These are phyloP conservation scores for Alcedo quadribrachys DNA, from an alignment of 2,797 vertebrate species.

Conservation along the genomic window DNA sequence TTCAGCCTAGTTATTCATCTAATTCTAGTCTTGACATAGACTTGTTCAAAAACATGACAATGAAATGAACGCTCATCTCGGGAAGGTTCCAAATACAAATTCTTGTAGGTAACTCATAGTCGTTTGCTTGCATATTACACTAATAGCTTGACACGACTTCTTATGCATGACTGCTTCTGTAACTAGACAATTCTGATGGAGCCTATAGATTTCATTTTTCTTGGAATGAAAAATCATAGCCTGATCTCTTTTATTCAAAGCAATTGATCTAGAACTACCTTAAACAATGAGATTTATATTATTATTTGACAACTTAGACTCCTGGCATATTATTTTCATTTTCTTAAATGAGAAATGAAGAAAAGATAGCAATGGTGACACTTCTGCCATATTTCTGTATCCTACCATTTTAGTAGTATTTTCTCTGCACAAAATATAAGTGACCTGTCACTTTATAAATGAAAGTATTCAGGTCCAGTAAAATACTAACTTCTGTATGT, in stretches of 20 bases:
- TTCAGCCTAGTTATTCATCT: neutral
- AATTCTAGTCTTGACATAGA: neutral
- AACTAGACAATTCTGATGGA: conserved; percentile 26
- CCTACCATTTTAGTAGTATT: neutral
- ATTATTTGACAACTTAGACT: conserved; percentile 15
- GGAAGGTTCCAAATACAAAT: neutral
- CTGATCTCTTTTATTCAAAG: conserved; percentile 41
- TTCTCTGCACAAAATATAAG: neutral
- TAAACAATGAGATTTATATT: conserved; percentile 28
- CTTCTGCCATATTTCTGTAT: neutral
- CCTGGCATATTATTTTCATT: neutral
- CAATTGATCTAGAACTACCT: neutral
- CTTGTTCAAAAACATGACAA: neutral
- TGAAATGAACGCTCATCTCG: neutral
- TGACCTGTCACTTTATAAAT: neutral
- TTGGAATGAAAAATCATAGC: conserved; percentile 29
- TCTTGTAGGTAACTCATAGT: neutral
- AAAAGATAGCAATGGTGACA: neutral
- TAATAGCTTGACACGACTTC: conserved; percentile 14
- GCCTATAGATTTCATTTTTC: conserved; percentile 7
- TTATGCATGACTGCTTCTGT: neutral
- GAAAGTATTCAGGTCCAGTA: neutral
- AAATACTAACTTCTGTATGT: neutral
- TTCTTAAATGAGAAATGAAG: neutral
- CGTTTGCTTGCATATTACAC: conserved; percentile 1